Evolutionary conservation across 2,888 invertebrate genomes (phyloP).

Genomic region (Isotomurus palustris): DNA sequence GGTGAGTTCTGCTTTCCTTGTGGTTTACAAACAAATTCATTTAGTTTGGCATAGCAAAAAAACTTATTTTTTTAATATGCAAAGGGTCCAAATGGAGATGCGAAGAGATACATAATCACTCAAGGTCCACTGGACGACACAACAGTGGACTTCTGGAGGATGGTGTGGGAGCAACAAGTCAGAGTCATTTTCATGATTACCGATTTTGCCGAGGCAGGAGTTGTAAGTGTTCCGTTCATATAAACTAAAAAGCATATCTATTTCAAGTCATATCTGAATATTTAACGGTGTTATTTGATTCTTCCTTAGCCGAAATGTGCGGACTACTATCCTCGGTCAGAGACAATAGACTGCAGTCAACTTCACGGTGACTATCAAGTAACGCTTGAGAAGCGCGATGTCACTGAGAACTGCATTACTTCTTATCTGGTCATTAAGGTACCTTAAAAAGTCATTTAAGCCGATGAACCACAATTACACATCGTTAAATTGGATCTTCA

Average conservation of each 20-base stretch:
- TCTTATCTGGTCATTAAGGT: constrained; percentile 77
- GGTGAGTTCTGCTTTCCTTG: constrained; percentile 57
- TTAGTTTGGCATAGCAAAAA: not conserved
- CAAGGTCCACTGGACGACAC: constrained; percentile 84
- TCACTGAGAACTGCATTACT: constrained; percentile 84
- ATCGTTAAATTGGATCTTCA: not conserved
- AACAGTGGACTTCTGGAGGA: constrained; percentile 84
- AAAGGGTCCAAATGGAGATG: constrained; percentile 59
- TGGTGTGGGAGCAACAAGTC: constrained; percentile 93
- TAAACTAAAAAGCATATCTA: not conserved
- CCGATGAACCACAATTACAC: too few species aligned
- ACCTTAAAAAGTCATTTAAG: constrained; percentile 32
- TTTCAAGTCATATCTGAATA: too few species aligned
- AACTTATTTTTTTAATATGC: constrained; percentile 34
- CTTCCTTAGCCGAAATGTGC: constrained; percentile 73
- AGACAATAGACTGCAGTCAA: constrained; percentile 81
- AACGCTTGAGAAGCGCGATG: constrained; percentile 80
- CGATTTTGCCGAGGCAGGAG: constrained; percentile 81
- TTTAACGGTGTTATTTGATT: constrained; percentile 1
- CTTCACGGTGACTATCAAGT: constrained; percentile 84
- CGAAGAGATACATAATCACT: constrained; percentile 70
- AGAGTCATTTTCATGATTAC: constrained; percentile 86
- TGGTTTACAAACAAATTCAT: not conserved
- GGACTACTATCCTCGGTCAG: constrained; percentile 86
- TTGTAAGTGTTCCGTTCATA: constrained; percentile 55